Base-by-base conservation (phyloP, 2,797 vertebrate genomes). In the Pampus argenteus region DNA sequence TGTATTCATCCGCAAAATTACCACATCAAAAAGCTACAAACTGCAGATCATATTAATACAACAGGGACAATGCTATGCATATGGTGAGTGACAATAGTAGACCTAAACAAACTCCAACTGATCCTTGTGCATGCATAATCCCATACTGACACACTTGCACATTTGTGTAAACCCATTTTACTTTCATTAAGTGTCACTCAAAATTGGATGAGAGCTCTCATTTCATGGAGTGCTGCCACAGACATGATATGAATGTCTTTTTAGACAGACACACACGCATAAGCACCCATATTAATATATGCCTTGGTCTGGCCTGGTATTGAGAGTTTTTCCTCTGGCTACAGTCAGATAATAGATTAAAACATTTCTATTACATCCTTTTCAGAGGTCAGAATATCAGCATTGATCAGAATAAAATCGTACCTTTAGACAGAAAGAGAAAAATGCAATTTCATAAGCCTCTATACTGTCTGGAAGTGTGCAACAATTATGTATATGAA, bases 161-260 rank as follows among this genome's bases (percentile, higher is more conserved):
- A 65, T 81, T 83, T 70, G 74, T 80, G 71, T 82, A 82, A 86
- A 81, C 66, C 76, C 77, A 82, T 89, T 87, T 87, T 70, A 74
- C 66, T 85, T 84, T 86, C 85, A 90, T 88, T 84, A 86, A 86
- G 81, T 78, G 68, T 85, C 81, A 78, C 80, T 86, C 71, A 78
- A 78, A 84, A 68, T 44, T 76, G 78, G 66, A 82, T 76, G 68
- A 89, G 84, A 72, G 79, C 85, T 82, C 81, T 85, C 45, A 79
- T 86, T 90, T 86, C 59, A 78, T 22, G 11, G 71, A 74, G 73
- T 28, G 55, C 67, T 78, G 82, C 50, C 69, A 56, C 29, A 60
- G 66, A 54, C 45, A 66, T 66, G 62, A 85, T 77, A 71, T 51
- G 81, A 86, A 60, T 63, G 56, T 70, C 68, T 85, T 59, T 72